phyloP scores from a whole-genome alignment of 2,888 invertebrate genomes.

The Drosophila koepferae region DNA sequence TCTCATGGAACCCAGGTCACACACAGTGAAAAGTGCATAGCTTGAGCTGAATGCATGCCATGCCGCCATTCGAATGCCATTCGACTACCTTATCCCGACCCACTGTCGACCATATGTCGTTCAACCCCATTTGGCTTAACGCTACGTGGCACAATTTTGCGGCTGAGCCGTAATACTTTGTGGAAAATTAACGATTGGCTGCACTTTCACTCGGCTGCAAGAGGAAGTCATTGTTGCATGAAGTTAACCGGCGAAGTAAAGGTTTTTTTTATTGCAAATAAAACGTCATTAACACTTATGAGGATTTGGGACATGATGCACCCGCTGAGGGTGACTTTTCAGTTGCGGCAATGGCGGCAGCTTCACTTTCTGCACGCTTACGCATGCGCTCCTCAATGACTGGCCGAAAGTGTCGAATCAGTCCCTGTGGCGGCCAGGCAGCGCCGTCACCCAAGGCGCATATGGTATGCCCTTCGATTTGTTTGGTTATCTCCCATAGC shows the following conservation, averaged over 20 bases:
- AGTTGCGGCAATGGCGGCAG: not conserved
- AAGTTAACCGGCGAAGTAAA: conserved; percentile 32
- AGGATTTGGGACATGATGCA: not conserved
- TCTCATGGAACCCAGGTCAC: not conserved
- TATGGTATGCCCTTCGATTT: conserved; percentile 99
- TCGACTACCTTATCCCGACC: conserved; percentile 12
- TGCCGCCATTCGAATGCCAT: not conserved
- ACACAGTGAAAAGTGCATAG: not conserved
- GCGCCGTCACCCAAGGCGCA: conserved; percentile 99
- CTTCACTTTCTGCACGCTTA: conserved; percentile 82
- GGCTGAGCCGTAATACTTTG: conserved; percentile 22
- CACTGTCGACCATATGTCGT: conserved; percentile 43
- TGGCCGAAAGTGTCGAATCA: conserved; percentile 98
- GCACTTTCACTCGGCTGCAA: conserved; percentile 67
- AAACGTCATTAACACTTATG: conserved; percentile 16
- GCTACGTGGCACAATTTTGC: conserved; percentile 65
- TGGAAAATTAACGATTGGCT: conserved; percentile 65
- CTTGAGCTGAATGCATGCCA: not conserved
- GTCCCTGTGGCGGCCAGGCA: conserved; percentile 98
- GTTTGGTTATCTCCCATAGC: conserved; percentile 99
- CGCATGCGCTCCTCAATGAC: conserved; percentile 94
- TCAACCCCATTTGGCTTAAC: conserved; percentile 63
- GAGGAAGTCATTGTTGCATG: conserved; percentile 63
- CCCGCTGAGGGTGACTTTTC: not conserved
- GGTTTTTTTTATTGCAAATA: conserved; percentile 34